A percentile compares a stretch with the other conserved stretches of the same genome.
These are phyloP conservation scores for Dissostichus mawsoni DNA, from an alignment of 2,113 vertebrate genomes.

Conservation along the genomic window DNA sequence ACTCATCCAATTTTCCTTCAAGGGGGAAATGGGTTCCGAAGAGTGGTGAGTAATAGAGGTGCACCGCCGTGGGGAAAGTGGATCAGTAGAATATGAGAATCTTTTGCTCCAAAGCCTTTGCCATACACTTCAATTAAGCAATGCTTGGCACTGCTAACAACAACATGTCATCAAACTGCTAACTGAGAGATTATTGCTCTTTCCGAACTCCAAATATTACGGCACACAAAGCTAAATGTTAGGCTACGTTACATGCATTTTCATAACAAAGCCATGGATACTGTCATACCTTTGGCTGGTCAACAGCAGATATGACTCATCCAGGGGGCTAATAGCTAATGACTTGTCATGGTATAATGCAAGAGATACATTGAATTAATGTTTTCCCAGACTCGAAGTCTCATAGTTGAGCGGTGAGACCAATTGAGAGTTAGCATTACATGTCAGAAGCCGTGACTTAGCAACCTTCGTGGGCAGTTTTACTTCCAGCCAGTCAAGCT, in stretches of 20 bases:
- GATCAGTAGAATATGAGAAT: slow-evolving; percentile 71
- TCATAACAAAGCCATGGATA: slow-evolving; percentile 68
- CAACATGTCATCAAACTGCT: slow-evolving; percentile 70
- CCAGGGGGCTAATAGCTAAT: slow-evolving; percentile 52
- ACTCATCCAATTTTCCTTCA: slow-evolving; percentile 65
- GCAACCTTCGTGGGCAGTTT: slow-evolving; percentile 37
- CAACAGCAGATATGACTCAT: slow-evolving; percentile 67
- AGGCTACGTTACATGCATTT: slow-evolving; percentile 43
- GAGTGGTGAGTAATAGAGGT: slow-evolving; percentile 68
- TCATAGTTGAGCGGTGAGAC: slow-evolving; percentile 48
- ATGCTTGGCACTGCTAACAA: slow-evolving; percentile 55
- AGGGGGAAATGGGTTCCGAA: slow-evolving; percentile 60
- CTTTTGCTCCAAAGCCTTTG: slow-evolving; percentile 64
- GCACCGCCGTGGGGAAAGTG: slow-evolving; percentile 65
- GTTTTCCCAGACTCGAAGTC: slow-evolving; percentile 65
- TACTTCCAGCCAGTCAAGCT: slow-evolving; percentile 43
- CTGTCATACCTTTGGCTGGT: slow-evolving; percentile 59
- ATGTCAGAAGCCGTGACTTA: slow-evolving; percentile 74
- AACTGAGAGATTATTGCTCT: slow-evolving; percentile 73
- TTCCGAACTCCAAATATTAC: slow-evolving; percentile 66
- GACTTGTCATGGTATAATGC: slow-evolving; percentile 62
- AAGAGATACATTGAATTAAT: slow-evolving; percentile 62
- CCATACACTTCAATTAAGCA: slow-evolving; percentile 55
- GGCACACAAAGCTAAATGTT: slow-evolving; percentile 53
- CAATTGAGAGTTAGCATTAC: slow-evolving; percentile 52